Percentiles rank a stretch among this genome's conserved stretches.
Conservation (phyloP, 1,140 invertebrate species). For the Drosophila parabipectinata region DNA sequence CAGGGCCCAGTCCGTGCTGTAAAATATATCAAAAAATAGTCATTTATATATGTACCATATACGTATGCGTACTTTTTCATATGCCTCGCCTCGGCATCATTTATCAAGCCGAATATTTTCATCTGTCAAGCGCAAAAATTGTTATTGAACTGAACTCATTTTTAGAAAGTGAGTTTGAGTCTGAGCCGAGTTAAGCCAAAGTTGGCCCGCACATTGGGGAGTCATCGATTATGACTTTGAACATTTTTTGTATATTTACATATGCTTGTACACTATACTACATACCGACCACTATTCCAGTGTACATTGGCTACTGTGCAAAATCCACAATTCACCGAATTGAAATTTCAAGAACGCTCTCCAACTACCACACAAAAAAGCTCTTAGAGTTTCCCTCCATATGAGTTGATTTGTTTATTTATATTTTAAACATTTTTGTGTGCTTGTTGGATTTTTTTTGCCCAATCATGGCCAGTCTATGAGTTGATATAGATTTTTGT, state of each 20-base stretch:
- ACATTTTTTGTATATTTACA: slow-evolving; percentile 26
- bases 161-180: slow-evolving; percentile 71
- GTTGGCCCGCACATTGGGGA: slow-evolving; percentile 38
- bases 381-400: slow-evolving; percentile 17
- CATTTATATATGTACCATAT: slow-evolving; percentile 24
- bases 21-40: slow-evolving; percentile 74
- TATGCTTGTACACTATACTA: not conserved
- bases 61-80: slow-evolving; percentile 27
- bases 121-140: slow-evolving; percentile 63
- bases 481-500: slow-evolving; percentile 34
- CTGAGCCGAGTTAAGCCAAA: slow-evolving; percentile 5
- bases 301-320: slow-evolving; percentile 64
- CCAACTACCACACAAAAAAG: slow-evolving; percentile 22
- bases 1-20: slow-evolving; percentile 19
- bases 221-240: slow-evolving; percentile 66
- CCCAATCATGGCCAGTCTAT: slow-evolving; percentile 69
- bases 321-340: slow-evolving; percentile 65
- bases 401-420: slow-evolving; percentile 72
- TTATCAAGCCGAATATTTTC: slow-evolving; percentile 69
- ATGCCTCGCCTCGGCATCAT: slow-evolving; percentile 50
- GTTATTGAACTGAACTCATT: slow-evolving; percentile 75
- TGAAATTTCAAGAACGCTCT: slow-evolving; percentile 74
- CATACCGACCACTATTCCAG: not conserved
- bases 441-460: slow-evolving; percentile 51
- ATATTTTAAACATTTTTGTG: slow-evolving; percentile 55